These are phyloP conservation scores for Rhyacichthys aspro DNA, from an alignment of 2,797 vertebrate species.

Conservation along the genomic window DNA sequence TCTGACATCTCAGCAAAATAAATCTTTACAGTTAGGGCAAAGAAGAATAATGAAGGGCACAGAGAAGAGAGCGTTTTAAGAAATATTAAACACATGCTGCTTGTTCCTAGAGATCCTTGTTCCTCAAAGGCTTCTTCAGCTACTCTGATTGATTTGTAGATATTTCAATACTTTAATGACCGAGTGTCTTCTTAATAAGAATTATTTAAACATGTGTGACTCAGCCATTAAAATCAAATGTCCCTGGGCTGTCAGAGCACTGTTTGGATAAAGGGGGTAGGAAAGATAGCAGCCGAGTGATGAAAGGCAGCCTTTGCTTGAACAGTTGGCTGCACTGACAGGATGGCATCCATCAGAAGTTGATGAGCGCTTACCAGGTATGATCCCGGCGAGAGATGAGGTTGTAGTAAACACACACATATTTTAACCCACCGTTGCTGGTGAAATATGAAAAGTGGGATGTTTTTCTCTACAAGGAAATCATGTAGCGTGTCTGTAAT, in stretches of 20 bases:
- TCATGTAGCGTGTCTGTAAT: conserved; percentile 33
- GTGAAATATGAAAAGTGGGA: conserved; percentile 30
- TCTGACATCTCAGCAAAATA: conserved; percentile 2
- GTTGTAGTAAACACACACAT: conserved; percentile 16
- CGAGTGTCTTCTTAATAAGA: conserved; percentile 10
- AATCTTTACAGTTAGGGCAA: not conserved
- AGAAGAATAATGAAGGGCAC: conserved; percentile 9
- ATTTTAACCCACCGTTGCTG: conserved; percentile 26
- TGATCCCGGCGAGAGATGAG: conserved; percentile 16
- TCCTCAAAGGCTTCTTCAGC: conserved; percentile 4
- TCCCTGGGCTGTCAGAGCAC: conserved; percentile 34
- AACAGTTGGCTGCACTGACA: conserved; percentile 76
- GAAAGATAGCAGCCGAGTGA: conserved; percentile 7
- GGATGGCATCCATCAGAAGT: conserved; percentile 72
- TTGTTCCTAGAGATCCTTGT: not conserved
- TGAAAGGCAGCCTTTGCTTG: conserved; percentile 24
- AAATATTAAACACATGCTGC: conserved; percentile 16
- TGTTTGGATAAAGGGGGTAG: conserved; percentile 15
- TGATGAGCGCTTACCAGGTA: conserved; percentile 49
- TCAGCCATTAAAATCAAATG: conserved; percentile 60
- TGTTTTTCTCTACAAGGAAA: conserved; percentile 25
- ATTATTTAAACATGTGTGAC: conserved; percentile 55
- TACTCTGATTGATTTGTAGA: conserved; percentile 4
- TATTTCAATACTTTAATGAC: conserved; percentile 1
- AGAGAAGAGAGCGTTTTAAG: conserved; percentile 29